These are phyloP conservation scores for Calonectris borealis DNA, from an alignment of 2,113 vertebrate genomes.

Conservation along the genomic window DNA sequence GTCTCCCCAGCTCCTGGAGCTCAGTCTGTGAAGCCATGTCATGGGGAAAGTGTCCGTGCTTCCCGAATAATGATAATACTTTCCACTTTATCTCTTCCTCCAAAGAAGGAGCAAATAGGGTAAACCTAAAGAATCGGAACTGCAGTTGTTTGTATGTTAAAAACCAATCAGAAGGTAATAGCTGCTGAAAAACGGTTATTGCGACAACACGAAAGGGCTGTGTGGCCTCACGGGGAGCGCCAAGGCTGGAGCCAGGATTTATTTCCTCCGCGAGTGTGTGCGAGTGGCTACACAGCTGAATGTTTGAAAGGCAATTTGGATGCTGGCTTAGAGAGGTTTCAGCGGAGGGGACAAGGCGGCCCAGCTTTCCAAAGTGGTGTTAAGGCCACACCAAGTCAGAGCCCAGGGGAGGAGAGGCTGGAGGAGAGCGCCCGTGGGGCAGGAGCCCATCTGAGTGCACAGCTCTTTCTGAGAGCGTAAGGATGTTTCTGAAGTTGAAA, in stretches of 20 bases:
- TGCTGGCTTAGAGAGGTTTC: neutral
- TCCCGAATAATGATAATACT: fast-evolving
- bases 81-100: neutral
- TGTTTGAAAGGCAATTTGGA: neutral
- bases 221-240: neutral
- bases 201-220: neutral
- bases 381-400: neutral
- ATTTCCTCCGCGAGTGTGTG: neutral
- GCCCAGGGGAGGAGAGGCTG: neutral
- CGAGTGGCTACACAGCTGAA: neutral
- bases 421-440: neutral
- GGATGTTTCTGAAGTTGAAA: neutral
- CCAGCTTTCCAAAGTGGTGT: neutral
- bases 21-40: fast-evolving
- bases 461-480: neutral
- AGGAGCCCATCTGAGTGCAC: neutral
- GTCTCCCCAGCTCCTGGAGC: neutral
- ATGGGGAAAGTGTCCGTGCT: neutral
- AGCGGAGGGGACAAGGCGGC: neutral
- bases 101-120: neutral
- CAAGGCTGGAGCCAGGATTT: neutral
- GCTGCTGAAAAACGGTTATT: neutral
- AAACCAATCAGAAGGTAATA: neutral
- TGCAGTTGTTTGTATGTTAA: neutral
- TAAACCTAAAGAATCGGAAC: neutral